Conservation (phyloP, 2,113 vertebrate species). For the Rhodinocichla rosea region DNA sequence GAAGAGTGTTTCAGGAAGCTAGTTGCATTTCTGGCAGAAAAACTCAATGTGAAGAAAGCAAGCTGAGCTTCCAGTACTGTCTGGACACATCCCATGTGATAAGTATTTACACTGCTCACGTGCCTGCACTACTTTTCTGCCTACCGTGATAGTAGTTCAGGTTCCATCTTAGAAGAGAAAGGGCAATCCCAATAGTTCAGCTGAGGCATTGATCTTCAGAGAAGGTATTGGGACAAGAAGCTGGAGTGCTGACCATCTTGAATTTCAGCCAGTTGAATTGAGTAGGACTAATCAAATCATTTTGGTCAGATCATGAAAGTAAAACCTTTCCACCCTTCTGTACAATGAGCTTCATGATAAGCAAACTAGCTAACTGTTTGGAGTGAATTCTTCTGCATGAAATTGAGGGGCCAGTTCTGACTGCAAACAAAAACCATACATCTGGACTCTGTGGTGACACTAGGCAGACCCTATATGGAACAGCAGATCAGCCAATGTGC, state of each 20-base stretch:
- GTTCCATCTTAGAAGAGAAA: neutral
- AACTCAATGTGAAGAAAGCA: neutral
- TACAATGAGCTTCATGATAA: neutral
- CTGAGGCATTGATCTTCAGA: neutral
- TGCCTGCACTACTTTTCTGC: neutral
- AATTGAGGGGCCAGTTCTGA: neutral
- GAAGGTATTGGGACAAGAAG: neutral
- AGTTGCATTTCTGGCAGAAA: neutral
- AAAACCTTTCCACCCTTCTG: neutral
- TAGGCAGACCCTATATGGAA: neutral
- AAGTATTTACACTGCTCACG: neutral
- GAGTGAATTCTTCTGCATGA: neutral
- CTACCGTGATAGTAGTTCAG: neutral
- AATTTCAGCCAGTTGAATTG: neutral
- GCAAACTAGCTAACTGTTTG: neutral
- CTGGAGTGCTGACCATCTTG: neutral
- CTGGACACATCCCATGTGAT: neutral
- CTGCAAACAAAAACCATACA: fast-evolving
- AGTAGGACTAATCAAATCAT: neutral
- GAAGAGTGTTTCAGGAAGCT: neutral
- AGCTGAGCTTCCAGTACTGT: neutral
- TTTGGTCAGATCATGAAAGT: neutral
- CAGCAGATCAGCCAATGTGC: neutral
- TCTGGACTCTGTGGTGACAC: neutral
- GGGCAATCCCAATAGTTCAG: neutral